Evolutionary conservation across 2,113 vertebrate genomes (phyloP).

Genomic region (Blennius ocellaris): DNA sequence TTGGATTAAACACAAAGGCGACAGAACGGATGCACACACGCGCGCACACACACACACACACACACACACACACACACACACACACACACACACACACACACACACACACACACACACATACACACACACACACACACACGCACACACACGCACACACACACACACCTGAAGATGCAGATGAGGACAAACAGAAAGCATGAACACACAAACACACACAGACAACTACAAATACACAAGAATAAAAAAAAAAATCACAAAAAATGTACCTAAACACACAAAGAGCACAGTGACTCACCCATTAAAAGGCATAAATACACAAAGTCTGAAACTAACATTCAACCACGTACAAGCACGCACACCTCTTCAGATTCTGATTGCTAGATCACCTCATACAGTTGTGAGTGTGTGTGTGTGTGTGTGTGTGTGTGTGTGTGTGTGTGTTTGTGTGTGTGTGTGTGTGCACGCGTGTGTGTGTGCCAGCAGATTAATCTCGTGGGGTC

Average conservation of each 20-base stretch:
- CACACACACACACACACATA: not conserved
- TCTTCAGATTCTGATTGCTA: too few relatives aligned
- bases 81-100: not conserved
- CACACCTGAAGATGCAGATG: not conserved
- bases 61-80: slow-evolving; percentile 12
- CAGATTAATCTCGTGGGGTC: slow-evolving; percentile 77
- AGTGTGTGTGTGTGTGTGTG: too few relatives aligned
- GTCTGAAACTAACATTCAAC: too few relatives aligned
- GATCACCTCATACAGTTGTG: too few relatives aligned
- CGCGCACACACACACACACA: not conserved
- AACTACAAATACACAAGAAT: not conserved
- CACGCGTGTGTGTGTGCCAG: slow-evolving; percentile 7
- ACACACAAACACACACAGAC: slow-evolving; percentile 20
- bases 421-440: not conserved
- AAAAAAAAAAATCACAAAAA: too few relatives aligned
- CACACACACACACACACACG: slow-evolving; percentile 7
- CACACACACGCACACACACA: not conserved
- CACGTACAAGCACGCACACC: slow-evolving; percentile 16
- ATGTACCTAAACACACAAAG: too few relatives aligned
- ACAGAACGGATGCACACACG: too few relatives aligned
- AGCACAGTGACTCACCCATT: too few relatives aligned
- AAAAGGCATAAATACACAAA: too few relatives aligned
- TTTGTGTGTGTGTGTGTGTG: slow-evolving; percentile 9
- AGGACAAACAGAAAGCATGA: not conserved
- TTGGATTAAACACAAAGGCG: too few relatives aligned